Evolutionary conservation across 2,888 invertebrate genomes (phyloP).

Genomic region (Netelia melanura): DNA sequence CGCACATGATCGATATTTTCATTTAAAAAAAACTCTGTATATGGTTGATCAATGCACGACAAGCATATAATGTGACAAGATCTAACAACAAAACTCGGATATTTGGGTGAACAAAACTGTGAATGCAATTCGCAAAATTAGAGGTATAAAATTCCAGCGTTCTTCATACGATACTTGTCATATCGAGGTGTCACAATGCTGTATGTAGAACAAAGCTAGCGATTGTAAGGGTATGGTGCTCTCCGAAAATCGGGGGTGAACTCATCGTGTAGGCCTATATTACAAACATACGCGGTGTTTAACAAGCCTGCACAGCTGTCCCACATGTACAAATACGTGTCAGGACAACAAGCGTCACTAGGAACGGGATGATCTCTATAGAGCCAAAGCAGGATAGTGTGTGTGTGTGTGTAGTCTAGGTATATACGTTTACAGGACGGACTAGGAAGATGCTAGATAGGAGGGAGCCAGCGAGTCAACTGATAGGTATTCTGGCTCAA

Average conservation of each 20-base stretch:
- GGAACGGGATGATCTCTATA: not conserved
- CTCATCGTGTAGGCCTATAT: not conserved
- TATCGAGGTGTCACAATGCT: not conserved
- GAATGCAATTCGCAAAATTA: not conserved
- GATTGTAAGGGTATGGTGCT: not conserved
- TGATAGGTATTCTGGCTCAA: too few relatives aligned
- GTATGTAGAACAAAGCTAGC: not conserved
- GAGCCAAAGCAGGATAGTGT: constrained; percentile 6
- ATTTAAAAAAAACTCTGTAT: too few relatives aligned
- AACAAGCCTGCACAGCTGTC: constrained; percentile 50
- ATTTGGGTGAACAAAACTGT: not conserved
- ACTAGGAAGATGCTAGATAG: too few relatives aligned
- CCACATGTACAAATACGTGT: constrained; percentile 28
- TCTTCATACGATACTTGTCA: too few relatives aligned
- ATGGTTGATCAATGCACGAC: too few relatives aligned
- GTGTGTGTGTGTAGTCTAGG: not conserved
- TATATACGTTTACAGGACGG: not conserved
- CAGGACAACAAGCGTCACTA: constrained; percentile 34
- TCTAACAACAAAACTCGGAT: not conserved
- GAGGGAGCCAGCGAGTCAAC: too few relatives aligned
- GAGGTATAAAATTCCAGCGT: too few relatives aligned
- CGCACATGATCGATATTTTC: too few relatives aligned
- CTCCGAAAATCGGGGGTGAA: not conserved
- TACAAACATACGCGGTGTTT: constrained; percentile 47
- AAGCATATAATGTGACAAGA: too few relatives aligned